Evolutionary conservation across 64 coral and sea anemone species (phyloP), one percentile per base, ranked within the genome.

Genomic region (Pocillopora verrucosa): DNA sequence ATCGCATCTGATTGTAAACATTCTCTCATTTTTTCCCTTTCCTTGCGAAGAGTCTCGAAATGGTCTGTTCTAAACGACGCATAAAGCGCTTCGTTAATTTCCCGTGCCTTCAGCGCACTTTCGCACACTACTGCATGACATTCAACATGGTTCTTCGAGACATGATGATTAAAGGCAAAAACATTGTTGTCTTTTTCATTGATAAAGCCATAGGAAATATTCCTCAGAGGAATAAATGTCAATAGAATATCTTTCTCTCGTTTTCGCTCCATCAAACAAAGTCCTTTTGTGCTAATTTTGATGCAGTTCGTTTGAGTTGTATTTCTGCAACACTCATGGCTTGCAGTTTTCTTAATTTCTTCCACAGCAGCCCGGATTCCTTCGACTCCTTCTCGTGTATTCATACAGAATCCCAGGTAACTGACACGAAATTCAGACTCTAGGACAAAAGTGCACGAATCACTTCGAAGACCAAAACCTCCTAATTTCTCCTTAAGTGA

Each of bases 121-220:
- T 96, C 80, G 12, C 94, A 92, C 2, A 75, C 68, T 6, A 96
- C 57, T 6, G 87, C 87, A 30, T 96, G 81, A 13, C 84, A 92
- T 69, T 90, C 94, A 2, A 96, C 87, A 37, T 85, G 83, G 10
- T 79, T 85, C 34, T 79, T 83, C 60, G 94, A 96, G 12, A 92
- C 60, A 59, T 96, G 94, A 16, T 89, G 86, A 19, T 92, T 92
- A 77, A 96, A 92, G 2, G 94, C 90, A 34, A 96, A 87, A 36
- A 96, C 64, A 13, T 92, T 72, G 56, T 73, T 77, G 45, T 90
- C 41, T 57, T 72, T 76, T 60, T 77, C 45, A 41, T 60, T 64
- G 22, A 77, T 64, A 75, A 84, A 80, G 10, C 87, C 82, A 38
- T 92, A 96, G 22, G 94, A 96, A 63, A 92, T 89, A 19, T 96